These are phyloP conservation scores for Colaptes auratus DNA, from an alignment of 2,113 vertebrate species.

Conservation along the genomic window DNA sequence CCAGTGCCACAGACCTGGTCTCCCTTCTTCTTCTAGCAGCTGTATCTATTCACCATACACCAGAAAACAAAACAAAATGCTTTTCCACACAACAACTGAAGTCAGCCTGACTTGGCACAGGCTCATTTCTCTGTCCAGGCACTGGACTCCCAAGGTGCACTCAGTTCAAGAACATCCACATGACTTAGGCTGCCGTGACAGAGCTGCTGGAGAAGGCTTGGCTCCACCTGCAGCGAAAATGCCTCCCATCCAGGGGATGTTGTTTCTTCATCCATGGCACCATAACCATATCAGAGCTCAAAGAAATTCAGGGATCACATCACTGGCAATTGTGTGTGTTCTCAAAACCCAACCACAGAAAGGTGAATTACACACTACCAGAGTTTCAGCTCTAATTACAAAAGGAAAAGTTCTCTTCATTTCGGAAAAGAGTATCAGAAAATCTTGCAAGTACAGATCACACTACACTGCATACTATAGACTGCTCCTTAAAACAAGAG, in stretches of 20 bases:
- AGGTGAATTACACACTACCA: neutral
- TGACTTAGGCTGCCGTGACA: neutral
- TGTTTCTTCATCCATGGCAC: neutral
- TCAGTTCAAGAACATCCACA: accelerated
- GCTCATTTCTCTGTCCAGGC: neutral
- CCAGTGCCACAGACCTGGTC: accelerated
- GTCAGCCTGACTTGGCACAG: neutral
- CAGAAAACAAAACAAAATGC: neutral
- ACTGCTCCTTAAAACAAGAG: neutral
- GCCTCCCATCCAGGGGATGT: accelerated
- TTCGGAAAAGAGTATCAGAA: neutral
- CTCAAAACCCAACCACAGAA: neutral
- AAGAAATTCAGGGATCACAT: neutral
- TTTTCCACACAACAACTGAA: neutral
- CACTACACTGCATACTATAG: too few relatives aligned
- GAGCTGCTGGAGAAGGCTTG: neutral
- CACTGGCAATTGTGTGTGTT: neutral
- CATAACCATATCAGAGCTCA: accelerated
- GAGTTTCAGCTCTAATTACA: neutral
- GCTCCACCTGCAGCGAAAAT: neutral
- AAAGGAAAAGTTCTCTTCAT: neutral
- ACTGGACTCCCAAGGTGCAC: accelerated
- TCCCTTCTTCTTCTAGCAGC: neutral
- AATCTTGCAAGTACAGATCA: neutral
- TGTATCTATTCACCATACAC: neutral